Evolutionary conservation across 2,113 vertebrate genomes (phyloP), one percentile per base, ranked within the genome.

Genomic region (Mormyrus lacerda): DNA sequence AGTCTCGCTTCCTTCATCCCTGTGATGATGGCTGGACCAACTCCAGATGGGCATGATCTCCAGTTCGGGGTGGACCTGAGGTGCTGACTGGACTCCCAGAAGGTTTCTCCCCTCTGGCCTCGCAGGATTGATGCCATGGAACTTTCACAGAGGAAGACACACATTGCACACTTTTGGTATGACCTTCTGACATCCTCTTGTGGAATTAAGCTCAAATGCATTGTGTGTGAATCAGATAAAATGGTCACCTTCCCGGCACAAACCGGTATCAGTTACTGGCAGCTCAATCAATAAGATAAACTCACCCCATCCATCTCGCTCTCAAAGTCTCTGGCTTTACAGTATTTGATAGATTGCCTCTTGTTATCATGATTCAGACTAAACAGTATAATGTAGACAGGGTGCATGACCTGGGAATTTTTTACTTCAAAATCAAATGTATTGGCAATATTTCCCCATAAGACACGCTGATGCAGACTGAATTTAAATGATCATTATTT

Each of bases 111-210:
- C 90, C 92, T 94, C 94, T 47, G 92, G 53, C 24, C 91, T 91
- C 83, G 94, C 69, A 85, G 94, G 92, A 87, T 91, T 93, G 86
- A 95, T 85, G 86, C 92, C 92, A 90, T 97, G 94, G 89, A 95
- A 94, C 94, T 94, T 90, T 83, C 0, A 31, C 53, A 85, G 27
- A 73, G 79, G 61, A 44, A 39, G 27, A 17, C 8, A 48, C 7
- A 55, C 42, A 50, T 42, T 9, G 31, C 31, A 27, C 1, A 53
- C 31, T 21, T 39, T 45, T 42, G 17, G 44, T 27, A 85, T 45
- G 4, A n/a, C 19, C 2, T n/a, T 47, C 44, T 10, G 10, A 10
- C 42, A 10, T 85, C 21, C 6, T 24, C 42, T 85, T 85, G 21
- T 48, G 9, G 42, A 10, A 24, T 45, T 84, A 7, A 83, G 8